Evolutionary conservation across 2,888 invertebrate genomes (phyloP).

Genomic region (Eumerus sabulonum): DNA sequence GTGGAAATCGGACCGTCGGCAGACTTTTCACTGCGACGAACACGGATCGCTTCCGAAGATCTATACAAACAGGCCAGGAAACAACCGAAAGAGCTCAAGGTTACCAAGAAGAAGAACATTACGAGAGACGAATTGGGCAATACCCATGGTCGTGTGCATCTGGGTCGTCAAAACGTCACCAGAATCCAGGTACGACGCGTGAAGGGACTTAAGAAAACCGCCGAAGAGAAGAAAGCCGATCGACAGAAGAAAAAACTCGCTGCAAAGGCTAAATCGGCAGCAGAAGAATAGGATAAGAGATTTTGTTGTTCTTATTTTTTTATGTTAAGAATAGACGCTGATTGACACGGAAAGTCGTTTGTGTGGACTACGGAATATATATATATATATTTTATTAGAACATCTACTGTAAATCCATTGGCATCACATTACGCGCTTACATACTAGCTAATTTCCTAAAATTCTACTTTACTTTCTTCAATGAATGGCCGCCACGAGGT

Average conservation of each 20-base stretch:
- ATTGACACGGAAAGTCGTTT: neutral
- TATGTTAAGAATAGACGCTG: constrained; percentile 21
- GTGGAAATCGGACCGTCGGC: constrained; percentile 88
- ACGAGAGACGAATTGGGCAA: constrained; percentile 92
- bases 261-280: constrained; percentile 72
- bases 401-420: constrained; percentile 7
- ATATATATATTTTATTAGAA: constrained; percentile 31
- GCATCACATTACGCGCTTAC: constrained; percentile 9
- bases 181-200: constrained; percentile 92
- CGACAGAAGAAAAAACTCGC: constrained; percentile 80
- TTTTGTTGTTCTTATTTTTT: no score
- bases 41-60: constrained; percentile 93
- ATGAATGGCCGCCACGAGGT: constrained; percentile 76
- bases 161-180: constrained; percentile 92
- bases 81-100: constrained; percentile 88
- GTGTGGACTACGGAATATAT: neutral
- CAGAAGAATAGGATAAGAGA: constrained; percentile 56
- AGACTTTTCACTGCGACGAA: constrained; percentile 91
- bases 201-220: constrained; percentile 90
- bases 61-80: constrained; percentile 90
- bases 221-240: constrained; percentile 84
- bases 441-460: constrained; percentile 2
- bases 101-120: constrained; percentile 94
- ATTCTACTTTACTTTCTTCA: constrained; percentile 48
- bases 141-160: constrained; percentile 93